Evolutionary conservation across 2,888 invertebrate species (phyloP).

Genomic region (Callimorpha dominula): DNA sequence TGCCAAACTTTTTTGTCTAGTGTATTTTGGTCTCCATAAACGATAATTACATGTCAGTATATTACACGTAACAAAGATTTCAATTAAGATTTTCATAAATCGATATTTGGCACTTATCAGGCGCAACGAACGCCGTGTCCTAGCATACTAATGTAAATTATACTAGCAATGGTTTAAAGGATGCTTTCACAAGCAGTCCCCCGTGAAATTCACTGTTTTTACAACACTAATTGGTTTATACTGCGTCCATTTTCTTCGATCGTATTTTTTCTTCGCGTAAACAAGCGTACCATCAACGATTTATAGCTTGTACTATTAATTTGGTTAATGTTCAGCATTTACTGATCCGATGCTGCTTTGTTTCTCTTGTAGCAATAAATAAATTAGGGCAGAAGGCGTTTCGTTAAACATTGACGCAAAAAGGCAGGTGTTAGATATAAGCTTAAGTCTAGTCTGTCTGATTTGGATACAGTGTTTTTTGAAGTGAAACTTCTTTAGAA

Average conservation of each 20-base stretch:
- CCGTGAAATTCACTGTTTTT: conserved; percentile 55
- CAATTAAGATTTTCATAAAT: conserved; percentile 50
- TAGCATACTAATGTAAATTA: conserved; percentile 57
- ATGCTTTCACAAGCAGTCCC: conserved; percentile 45
- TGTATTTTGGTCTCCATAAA: no score
- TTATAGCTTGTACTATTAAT: conserved; percentile 10
- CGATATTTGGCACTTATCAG: conserved; percentile 50
- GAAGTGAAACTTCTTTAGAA: no score
- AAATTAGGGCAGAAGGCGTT: not conserved
- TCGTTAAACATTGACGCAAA: not conserved
- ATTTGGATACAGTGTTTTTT: not conserved
- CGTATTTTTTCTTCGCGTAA: conserved; percentile 27
- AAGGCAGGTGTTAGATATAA: not conserved
- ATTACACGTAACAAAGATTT: conserved; percentile 23
- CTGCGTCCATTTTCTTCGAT: conserved; percentile 40
- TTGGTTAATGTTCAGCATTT: conserved; percentile 7
- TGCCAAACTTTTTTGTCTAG: no score
- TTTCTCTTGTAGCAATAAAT: conserved; percentile 27
- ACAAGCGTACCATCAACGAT: conserved; percentile 10
- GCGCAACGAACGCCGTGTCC: conserved; percentile 50
- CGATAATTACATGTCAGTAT: no score
- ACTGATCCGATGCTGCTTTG: conserved; percentile 11
- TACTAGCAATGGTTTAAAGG: conserved; percentile 48
- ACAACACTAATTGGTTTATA: conserved; percentile 61
- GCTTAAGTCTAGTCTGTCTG: not conserved